Conservation (phyloP, 2,888 invertebrate species). For the Dryobotodes eremita region DNA sequence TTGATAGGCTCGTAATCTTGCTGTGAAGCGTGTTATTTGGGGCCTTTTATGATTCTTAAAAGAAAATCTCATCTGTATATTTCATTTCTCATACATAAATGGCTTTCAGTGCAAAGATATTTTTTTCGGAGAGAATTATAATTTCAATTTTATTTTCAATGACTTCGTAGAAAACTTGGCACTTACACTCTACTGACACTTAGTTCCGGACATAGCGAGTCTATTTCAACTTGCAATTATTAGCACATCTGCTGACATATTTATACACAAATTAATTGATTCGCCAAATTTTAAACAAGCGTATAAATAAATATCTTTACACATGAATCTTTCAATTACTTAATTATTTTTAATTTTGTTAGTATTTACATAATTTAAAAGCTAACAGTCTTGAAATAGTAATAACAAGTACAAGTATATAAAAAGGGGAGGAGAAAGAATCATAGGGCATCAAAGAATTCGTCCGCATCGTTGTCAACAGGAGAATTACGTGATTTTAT, state of each 20-base stretch:
- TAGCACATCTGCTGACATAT: not conserved
- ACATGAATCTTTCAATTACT: not conserved
- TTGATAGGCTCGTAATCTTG: conserved; percentile 66
- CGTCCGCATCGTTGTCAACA: too few relatives aligned
- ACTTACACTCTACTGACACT: too few relatives aligned
- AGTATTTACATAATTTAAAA: too few relatives aligned
- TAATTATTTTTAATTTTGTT: too few relatives aligned
- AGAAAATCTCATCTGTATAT: too few relatives aligned
- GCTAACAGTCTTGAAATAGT: too few relatives aligned
- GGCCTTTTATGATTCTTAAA: not conserved
- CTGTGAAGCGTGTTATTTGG: conserved; percentile 60
- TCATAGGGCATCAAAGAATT: too few relatives aligned
- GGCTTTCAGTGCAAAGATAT: not conserved
- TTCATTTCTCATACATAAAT: not conserved
- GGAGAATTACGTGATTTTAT: too few relatives aligned
- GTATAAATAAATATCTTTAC: not conserved
- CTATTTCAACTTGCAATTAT: not conserved
- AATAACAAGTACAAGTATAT: too few relatives aligned
- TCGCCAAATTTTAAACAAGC: not conserved
- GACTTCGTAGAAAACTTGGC: not conserved
- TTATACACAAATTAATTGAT: not conserved
- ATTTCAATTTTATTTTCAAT: not conserved
- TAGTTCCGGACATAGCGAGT: too few relatives aligned
- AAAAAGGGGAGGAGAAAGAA: too few relatives aligned
- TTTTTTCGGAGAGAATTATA: too few relatives aligned